phyloP scores from a whole-genome alignment of 2,888 invertebrate genomes.

The Oscheius sp. region DNA sequence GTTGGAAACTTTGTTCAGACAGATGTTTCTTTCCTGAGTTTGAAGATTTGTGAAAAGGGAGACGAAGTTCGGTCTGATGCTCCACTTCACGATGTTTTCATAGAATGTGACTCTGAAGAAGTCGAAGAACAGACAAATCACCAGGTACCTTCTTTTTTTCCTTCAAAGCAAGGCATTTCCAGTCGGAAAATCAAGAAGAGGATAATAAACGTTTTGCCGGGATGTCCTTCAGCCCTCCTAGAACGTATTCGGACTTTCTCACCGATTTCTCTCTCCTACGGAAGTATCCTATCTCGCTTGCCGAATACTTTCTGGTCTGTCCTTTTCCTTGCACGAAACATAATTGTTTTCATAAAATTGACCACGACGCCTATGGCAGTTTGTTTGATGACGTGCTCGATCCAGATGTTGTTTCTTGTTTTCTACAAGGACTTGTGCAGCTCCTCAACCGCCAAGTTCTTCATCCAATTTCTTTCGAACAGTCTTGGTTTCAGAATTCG shows the following conservation, averaged over 20 bases:
- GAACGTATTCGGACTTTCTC: slow-evolving; percentile 20
- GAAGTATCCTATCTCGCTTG: slow-evolving; percentile 15
- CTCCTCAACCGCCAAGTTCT: background rate
- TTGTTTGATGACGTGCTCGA: slow-evolving; percentile 55
- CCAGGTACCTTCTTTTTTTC: background rate
- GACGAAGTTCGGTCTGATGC: slow-evolving; percentile 23
- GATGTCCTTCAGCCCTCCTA: background rate
- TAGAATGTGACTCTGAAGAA: slow-evolving; percentile 23
- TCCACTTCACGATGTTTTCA: background rate
- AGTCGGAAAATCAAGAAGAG: background rate
- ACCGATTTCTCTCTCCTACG: slow-evolving; percentile 25
- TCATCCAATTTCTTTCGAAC: background rate
- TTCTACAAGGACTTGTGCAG: slow-evolving; percentile 35
- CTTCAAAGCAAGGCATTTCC: background rate
- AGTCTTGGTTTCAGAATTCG: background rate
- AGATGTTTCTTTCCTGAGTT: background rate
- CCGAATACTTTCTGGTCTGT: slow-evolving; percentile 42
- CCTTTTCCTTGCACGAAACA: background rate
- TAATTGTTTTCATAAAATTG: slow-evolving; percentile 19
- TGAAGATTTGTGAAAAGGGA: slow-evolving; percentile 23
- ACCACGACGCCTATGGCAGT: background rate
- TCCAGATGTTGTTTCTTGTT: slow-evolving; percentile 26
- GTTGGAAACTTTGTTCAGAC: slow-evolving; percentile 30
- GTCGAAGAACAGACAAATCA: background rate
- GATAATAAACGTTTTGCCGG: background rate